Evolutionary conservation across 2,888 invertebrate species (phyloP).

Genomic region (Nomada fabriciana): DNA sequence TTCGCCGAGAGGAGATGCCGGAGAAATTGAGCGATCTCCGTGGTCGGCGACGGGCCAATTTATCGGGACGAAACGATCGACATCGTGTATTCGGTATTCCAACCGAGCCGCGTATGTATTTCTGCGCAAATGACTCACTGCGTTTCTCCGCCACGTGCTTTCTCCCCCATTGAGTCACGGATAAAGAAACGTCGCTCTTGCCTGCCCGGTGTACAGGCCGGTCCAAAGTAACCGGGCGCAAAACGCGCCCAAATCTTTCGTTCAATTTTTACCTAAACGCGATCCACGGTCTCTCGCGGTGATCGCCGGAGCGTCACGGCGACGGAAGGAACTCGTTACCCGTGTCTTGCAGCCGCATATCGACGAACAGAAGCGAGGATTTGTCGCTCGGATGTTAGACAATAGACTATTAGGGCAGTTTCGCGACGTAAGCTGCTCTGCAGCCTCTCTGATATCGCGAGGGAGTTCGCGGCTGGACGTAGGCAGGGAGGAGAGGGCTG

Average conservation of each 20-base stretch:
- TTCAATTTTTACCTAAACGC: neutral
- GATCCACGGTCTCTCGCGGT: neutral
- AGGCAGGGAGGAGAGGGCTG: constrained; percentile 34
- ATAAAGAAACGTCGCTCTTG: constrained; percentile 23
- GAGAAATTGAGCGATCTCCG: constrained; percentile 2
- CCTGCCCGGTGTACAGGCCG: constrained; percentile 2
- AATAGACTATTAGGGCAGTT: constrained; percentile 83
- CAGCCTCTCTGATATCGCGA: constrained; percentile 36
- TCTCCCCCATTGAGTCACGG: constrained; percentile 64
- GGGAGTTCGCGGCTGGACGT: constrained; percentile 23
- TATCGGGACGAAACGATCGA: constrained; percentile 27
- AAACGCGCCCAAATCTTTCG: neutral
- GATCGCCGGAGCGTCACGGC: too few species aligned
- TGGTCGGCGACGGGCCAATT: neutral
- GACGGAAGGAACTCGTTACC: neutral
- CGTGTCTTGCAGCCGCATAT: constrained; percentile 14
- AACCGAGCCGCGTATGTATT: constrained; percentile 52
- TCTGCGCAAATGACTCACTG: constrained; percentile 63
- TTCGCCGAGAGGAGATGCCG: neutral
- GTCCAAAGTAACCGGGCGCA: neutral
- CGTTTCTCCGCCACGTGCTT: constrained; percentile 58
- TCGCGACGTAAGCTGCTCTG: constrained; percentile 79
- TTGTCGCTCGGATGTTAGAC: constrained; percentile 80
- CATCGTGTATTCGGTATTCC: constrained; percentile 1
- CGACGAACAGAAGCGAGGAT: constrained; percentile 51